Percentiles rank a stretch among this genome's conserved stretches.
Evolutionary conservation across 1,140 invertebrate genomes (phyloP).

Genomic region (Streblospio benedicti): DNA sequence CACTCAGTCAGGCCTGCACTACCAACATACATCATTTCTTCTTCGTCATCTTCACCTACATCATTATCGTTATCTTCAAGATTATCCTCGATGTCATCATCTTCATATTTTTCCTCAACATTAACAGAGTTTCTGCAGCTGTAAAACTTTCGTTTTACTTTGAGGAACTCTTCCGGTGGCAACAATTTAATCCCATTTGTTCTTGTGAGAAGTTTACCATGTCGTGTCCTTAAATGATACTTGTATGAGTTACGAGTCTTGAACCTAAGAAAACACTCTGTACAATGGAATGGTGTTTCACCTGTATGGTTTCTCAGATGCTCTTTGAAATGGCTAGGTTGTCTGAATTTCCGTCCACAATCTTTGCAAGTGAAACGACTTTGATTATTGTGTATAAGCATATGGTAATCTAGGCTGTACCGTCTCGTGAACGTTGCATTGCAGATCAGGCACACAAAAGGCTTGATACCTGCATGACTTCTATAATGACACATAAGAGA

Average conservation of each 20-base stretch:
- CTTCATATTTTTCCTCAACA: too few relatives aligned
- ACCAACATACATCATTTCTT: too few relatives aligned
- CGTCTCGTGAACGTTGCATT: slow-evolving; percentile 58
- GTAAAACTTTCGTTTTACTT: too few relatives aligned
- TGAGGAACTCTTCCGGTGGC: too few relatives aligned
- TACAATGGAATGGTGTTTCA: slow-evolving; percentile 59
- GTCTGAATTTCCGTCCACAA: slow-evolving; percentile 58
- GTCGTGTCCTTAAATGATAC: slow-evolving; percentile 54
- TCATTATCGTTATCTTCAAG: too few relatives aligned
- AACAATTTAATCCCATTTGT: too few relatives aligned
- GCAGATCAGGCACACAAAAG: slow-evolving; percentile 58
- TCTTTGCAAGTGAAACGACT: slow-evolving; percentile 58
- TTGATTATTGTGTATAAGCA: slow-evolving; percentile 60
- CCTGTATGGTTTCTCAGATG: slow-evolving; percentile 59
- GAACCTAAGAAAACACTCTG: slow-evolving; percentile 56
- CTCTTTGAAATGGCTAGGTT: slow-evolving; percentile 62
- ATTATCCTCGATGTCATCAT: too few relatives aligned
- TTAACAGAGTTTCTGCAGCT: too few relatives aligned
- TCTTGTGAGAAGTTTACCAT: slow-evolving; percentile 27
- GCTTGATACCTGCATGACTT: slow-evolving; percentile 61
- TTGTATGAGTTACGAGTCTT: slow-evolving; percentile 61
- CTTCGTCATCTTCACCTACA: too few relatives aligned
- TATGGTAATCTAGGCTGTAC: slow-evolving; percentile 61
- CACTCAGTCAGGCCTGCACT: too few relatives aligned
- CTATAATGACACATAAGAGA: slow-evolving; percentile 60